Percentiles rank a stretch among this genome's conserved stretches.
These are phyloP conservation scores for Lagopus muta DNA, from an alignment of 2,113 vertebrate species.

Conservation along the genomic window DNA sequence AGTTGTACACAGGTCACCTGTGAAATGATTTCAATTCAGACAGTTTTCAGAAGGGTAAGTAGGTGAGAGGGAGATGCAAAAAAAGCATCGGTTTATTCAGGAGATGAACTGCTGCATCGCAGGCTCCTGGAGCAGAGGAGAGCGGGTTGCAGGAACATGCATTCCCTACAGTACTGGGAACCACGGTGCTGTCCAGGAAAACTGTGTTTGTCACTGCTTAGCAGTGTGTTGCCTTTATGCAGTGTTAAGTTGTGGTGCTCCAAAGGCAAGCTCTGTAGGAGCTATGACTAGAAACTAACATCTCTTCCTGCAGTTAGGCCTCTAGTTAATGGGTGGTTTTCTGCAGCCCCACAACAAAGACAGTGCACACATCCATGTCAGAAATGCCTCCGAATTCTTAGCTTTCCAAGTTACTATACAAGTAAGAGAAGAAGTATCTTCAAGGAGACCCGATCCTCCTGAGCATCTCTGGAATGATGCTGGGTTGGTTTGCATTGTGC, in stretches of 20 bases:
- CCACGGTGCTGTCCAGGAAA: neutral
- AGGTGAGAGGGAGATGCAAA: neutral
- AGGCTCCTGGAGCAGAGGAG: neutral
- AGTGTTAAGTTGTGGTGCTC: neutral
- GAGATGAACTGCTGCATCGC: rapidly evolving
- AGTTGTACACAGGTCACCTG: neutral
- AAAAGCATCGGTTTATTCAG: neutral
- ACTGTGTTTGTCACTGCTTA: neutral
- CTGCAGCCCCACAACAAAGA: neutral
- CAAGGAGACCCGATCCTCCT: neutral
- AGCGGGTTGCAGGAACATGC: neutral
- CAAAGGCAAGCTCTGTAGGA: neutral
- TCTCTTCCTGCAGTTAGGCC: neutral
- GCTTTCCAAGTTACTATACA: rapidly evolving
- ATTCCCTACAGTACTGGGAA: neutral
- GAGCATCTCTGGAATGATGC: neutral
- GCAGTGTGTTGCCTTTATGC: neutral
- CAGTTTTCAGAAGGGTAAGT: neutral
- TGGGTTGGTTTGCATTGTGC: neutral
- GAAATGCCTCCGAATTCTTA: neutral
- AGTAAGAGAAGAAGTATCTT: neutral
- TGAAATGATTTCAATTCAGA: neutral
- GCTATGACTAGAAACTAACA: neutral
- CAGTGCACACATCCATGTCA: neutral
- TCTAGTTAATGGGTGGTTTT: neutral